Percentiles rank a stretch among this genome's conserved stretches.
phyloP scores from a whole-genome alignment of 2,888 invertebrate species.

The Nudaria mundana region DNA sequence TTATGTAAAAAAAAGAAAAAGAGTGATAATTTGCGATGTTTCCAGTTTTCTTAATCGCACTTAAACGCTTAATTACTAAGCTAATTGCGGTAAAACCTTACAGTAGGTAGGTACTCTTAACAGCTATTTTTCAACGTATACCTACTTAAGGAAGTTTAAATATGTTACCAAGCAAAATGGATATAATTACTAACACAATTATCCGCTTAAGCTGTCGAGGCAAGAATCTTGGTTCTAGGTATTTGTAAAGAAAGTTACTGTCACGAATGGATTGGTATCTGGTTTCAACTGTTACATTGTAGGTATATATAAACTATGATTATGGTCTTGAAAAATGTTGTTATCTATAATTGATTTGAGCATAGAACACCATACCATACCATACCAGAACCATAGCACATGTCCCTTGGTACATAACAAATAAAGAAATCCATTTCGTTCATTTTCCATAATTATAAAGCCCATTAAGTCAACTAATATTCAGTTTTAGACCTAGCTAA shows the following conservation, averaged over 20 bases:
- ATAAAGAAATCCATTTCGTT: neutral
- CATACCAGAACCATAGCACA: too few species aligned
- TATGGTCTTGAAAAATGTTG: neutral
- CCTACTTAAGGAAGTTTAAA: conserved; percentile 1
- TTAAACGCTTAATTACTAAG: conserved; percentile 13
- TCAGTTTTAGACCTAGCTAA: conserved; percentile 14
- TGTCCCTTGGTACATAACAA: too few species aligned
- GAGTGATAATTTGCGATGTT: neutral
- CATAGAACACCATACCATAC: too few species aligned
- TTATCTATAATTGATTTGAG: neutral
- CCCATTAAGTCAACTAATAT: too few species aligned
- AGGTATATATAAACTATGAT: neutral
- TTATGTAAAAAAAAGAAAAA: neutral
- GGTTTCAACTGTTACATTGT: neutral
- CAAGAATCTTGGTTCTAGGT: conserved; percentile 20
- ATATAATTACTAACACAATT: conserved; percentile 18
- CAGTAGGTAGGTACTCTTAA: too few species aligned
- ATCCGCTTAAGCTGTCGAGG: conserved; percentile 23
- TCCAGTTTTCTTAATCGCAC: neutral
- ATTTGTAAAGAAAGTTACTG: conserved; percentile 24
- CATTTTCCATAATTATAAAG: too few species aligned
- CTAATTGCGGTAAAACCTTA: neutral
- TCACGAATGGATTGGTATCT: conserved; percentile 10
- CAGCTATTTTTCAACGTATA: too few species aligned
- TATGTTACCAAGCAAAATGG: conserved; percentile 17